Evolutionary conservation across 2,797 vertebrate species (phyloP).

Genomic region (Serranus cabrilla): DNA sequence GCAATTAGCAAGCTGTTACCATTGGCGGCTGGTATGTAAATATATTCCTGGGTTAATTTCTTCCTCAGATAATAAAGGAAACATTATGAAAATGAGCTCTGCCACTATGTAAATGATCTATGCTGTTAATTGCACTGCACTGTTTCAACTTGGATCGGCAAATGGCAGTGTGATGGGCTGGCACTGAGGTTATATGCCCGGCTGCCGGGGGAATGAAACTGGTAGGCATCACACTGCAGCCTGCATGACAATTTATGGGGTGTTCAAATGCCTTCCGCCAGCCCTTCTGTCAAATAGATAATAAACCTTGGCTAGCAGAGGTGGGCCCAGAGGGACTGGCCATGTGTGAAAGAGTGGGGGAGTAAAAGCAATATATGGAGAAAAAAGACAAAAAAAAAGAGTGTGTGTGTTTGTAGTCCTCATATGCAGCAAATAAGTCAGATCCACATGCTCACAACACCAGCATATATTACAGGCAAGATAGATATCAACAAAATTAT

Average conservation of each 20-base stretch:
- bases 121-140: conserved; percentile 92
- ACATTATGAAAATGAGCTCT: conserved; percentile 99
- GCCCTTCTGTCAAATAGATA: conserved; percentile 82
- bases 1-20: conserved; percentile 99
- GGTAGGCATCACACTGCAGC: conserved; percentile 76
- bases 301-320: conserved; percentile 78
- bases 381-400: neutral
- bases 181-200: conserved; percentile 72
- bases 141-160: conserved; percentile 82
- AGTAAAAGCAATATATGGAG: conserved; percentile 62
- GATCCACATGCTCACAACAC: conserved; percentile 41
- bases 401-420: conserved; percentile 23
- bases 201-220: conserved; percentile 71
- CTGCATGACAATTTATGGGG: conserved; percentile 83
- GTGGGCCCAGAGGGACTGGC: conserved; percentile 70
- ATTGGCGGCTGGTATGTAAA: conserved; percentile 97
- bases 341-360: conserved; percentile 64
- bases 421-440: conserved; percentile 24
- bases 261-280: conserved; percentile 78
- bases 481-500: conserved; percentile 40
- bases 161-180: conserved; percentile 69
- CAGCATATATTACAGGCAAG: conserved; percentile 41
- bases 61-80: conserved; percentile 99
- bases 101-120: conserved; percentile 97
- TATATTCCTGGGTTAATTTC: conserved; percentile 99